Percentiles rank a stretch among this genome's conserved stretches.
Conservation (phyloP, 2,797 vertebrate species). For the Urosaurus nigricauda region DNA sequence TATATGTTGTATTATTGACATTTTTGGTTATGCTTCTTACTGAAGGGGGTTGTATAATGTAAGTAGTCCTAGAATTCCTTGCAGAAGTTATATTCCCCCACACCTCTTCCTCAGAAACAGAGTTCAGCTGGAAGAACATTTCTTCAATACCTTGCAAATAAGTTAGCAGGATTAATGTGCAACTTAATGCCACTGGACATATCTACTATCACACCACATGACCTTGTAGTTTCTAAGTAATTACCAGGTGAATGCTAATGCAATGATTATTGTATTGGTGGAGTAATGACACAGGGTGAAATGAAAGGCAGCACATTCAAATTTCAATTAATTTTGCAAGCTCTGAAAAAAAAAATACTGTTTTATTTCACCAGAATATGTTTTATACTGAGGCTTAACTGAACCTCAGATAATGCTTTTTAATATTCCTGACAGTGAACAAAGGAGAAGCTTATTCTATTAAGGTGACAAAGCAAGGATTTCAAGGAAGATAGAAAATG, state of each 20-base stretch:
- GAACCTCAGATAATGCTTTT: constrained; percentile 17
- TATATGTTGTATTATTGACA: constrained; percentile 54
- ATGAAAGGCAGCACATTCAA: constrained; percentile 32
- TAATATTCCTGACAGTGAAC: constrained; percentile 9
- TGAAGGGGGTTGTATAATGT: constrained; percentile 55
- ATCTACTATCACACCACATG: constrained; percentile 40
- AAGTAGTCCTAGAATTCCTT: constrained; percentile 52
- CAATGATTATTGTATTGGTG: constrained; percentile 29
- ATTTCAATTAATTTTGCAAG: constrained; percentile 33
- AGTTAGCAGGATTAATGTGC: constrained; percentile 62
- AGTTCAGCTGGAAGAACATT: constrained; percentile 38
- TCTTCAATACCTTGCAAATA: constrained; percentile 63
- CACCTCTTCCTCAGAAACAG: constrained; percentile 18
- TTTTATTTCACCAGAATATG: background rate
- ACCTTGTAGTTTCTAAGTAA: constrained; percentile 49
- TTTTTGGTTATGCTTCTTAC: constrained; percentile 61
- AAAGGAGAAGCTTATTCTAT: constrained; percentile 18
- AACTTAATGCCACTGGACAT: constrained; percentile 44
- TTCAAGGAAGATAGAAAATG: constrained; percentile 15
- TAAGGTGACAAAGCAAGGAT: background rate
- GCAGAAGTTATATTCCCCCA: constrained; percentile 42
- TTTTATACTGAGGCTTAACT: constrained; percentile 21
- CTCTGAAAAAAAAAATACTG: constrained; percentile 9
- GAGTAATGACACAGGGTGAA: constrained; percentile 47
- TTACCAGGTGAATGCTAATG: constrained; percentile 52